phyloP scores from a whole-genome alignment of 2,113 vertebrate genomes.

The Chaenogobius annularis region DNA sequence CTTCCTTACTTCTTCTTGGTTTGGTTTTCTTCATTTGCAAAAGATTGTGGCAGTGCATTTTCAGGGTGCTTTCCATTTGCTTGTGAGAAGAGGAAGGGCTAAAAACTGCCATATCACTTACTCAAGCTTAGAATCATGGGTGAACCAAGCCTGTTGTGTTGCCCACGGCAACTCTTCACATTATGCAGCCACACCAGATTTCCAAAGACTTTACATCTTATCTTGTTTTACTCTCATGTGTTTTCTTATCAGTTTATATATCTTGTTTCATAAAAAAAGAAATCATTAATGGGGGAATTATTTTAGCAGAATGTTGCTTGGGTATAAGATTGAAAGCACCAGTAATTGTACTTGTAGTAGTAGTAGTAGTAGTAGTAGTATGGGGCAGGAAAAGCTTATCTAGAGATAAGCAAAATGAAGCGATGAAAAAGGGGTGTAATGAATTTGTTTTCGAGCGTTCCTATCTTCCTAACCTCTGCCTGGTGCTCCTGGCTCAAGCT shows the following conservation, averaged over 20 bases:
- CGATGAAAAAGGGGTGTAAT: neutral
- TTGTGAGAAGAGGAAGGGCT: conserved; percentile 18
- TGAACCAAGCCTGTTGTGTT: conserved; percentile 51
- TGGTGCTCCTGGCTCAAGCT: conserved; percentile 1
- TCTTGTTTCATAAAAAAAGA: too few relatives aligned
- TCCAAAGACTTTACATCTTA: conserved; percentile 20
- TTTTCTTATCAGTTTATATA: too few relatives aligned
- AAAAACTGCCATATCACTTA: conserved; percentile 43
- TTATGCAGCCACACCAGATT: conserved; percentile 31
- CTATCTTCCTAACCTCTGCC: conserved; percentile 1
- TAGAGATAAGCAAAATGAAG: neutral
- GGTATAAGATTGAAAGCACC: too few relatives aligned
- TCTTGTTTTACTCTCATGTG: too few relatives aligned
- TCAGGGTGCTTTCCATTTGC: conserved; percentile 16
- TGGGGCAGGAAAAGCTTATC: neutral
- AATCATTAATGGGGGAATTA: too few relatives aligned
- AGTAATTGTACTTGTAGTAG: too few relatives aligned
- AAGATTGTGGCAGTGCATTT: conserved; percentile 19
- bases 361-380: neutral
- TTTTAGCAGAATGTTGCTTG: too few relatives aligned
- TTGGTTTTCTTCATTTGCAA: neutral
- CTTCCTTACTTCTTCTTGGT: neutral
- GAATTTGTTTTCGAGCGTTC: conserved; percentile 5
- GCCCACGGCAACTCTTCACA: conserved; percentile 20
- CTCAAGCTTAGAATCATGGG: conserved; percentile 46